Percentiles rank a stretch among this genome's conserved stretches.
phyloP scores from a whole-genome alignment of 2,888 invertebrate genomes.

The Drosophila siamana region DNA sequence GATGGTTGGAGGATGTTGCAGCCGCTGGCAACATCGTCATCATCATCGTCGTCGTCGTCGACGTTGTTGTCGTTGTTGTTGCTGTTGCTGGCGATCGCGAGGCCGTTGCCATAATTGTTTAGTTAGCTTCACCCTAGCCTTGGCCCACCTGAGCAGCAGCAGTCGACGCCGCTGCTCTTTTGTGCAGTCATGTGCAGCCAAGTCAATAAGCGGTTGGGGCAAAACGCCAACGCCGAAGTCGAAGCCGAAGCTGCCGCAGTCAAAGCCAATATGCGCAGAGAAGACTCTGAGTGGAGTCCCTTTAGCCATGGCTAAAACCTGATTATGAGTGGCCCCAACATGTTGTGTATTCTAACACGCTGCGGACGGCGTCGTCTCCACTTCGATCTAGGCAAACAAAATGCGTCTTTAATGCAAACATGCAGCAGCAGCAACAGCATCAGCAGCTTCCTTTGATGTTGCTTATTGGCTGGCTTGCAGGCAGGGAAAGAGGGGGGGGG shows the following conservation, averaged over 20 bases:
- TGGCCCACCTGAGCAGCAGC: conserved; percentile 73
- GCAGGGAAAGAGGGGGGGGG: conserved; percentile 6
- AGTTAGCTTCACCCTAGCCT: conserved; percentile 71
- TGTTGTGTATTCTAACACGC: conserved; percentile 80
- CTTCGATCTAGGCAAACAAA: conserved; percentile 70
- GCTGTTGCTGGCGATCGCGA: conserved; percentile 42
- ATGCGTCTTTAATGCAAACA: conserved; percentile 80
- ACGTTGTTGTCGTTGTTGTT: conserved; percentile 38
- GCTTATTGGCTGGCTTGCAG: conserved; percentile 12
- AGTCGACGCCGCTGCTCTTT: conserved; percentile 26
- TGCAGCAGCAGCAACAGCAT: conserved; percentile 50
- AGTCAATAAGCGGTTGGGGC: conserved; percentile 62
- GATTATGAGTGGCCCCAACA: conserved; percentile 77
- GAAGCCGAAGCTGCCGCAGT: too few species aligned
- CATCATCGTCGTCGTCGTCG: conserved; percentile 54
- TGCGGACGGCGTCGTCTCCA: conserved; percentile 63
- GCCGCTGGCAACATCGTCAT: conserved; percentile 61
- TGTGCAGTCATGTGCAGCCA: conserved; percentile 75
- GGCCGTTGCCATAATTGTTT: conserved; percentile 79
- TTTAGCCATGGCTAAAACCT: conserved; percentile 72
- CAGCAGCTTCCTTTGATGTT: conserved; percentile 79
- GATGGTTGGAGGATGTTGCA: conserved; percentile 20
- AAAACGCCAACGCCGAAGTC: conserved; percentile 49
- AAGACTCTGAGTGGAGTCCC: conserved; percentile 48
- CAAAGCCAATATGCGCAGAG: too few species aligned